Evolutionary conservation across 2,888 invertebrate genomes (phyloP).

Genomic region (Hecatera dysodea): DNA sequence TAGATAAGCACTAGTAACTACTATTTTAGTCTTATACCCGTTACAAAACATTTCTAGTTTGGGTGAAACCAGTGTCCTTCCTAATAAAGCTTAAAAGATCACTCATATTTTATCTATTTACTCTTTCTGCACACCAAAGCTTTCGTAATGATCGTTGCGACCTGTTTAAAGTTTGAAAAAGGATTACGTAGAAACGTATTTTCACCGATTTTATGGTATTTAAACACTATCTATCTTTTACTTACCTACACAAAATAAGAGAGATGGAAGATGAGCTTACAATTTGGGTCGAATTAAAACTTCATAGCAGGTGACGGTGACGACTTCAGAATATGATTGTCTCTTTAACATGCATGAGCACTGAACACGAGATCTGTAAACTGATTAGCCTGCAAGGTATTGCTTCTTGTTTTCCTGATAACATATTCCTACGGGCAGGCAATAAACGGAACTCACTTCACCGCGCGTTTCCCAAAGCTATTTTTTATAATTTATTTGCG

Average conservation of each 20-base stretch:
- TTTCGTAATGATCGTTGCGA: slow-evolving; percentile 4
- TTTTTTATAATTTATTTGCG: too few species aligned
- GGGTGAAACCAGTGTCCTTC: slow-evolving; percentile 3
- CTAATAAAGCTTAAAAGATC: slow-evolving; percentile 3
- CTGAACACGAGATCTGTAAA: slow-evolving; percentile 24
- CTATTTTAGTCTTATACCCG: neutral
- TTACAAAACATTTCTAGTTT: neutral
- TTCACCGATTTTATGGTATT: neutral
- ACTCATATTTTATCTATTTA: neutral
- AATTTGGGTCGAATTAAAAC: slow-evolving; percentile 24
- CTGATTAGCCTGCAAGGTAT: slow-evolving; percentile 23
- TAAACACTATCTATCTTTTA: neutral
- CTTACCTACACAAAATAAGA: neutral
- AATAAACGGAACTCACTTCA: too few species aligned
- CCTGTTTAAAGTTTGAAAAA: slow-evolving; percentile 20
- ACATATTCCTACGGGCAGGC: too few species aligned
- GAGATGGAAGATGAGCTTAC: slow-evolving; percentile 1
- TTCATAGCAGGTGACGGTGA: slow-evolving; percentile 34
- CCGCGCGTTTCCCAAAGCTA: too few species aligned
- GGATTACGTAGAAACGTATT: neutral
- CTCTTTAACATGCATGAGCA: slow-evolving; percentile 25
- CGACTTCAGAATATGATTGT: slow-evolving; percentile 21
- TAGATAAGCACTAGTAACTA: too few species aligned
- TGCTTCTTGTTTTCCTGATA: slow-evolving; percentile 4
- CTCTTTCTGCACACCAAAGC: neutral